These are phyloP conservation scores for Enteromius argenteus DNA, from an alignment of 2,797 vertebrate species.

Conservation along the genomic window DNA sequence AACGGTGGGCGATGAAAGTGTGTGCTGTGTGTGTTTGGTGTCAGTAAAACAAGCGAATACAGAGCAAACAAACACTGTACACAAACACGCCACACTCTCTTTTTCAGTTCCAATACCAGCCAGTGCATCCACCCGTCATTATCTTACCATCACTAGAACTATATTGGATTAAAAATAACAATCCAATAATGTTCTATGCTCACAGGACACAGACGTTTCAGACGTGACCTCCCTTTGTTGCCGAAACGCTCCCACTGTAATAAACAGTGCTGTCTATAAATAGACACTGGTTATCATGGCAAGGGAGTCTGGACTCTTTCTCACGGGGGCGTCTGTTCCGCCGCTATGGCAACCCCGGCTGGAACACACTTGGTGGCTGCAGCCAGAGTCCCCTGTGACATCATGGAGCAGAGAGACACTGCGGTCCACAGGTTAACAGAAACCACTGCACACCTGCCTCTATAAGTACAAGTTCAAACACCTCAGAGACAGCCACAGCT, in stretches of 20 bases:
- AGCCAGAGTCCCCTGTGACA: conserved; percentile 42
- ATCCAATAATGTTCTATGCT: neutral
- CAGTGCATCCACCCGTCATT: neutral
- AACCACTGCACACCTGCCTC: conserved; percentile 27
- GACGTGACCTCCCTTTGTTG: conserved; percentile 28
- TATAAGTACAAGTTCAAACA: conserved; percentile 4
- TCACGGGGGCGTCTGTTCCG: conserved; percentile 47
- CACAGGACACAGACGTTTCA: neutral
- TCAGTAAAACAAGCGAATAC: conserved; percentile 7
- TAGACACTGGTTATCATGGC: conserved; percentile 52
- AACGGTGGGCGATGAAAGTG: conserved; percentile 44
- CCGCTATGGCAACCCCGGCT: conserved; percentile 54
- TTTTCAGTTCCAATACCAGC: conserved; percentile 7
- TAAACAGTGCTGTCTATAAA: conserved; percentile 54
- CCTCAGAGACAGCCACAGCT: conserved; percentile 24
- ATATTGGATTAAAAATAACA: neutral
- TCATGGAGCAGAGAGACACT: conserved; percentile 50
- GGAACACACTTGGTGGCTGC: conserved; percentile 47
- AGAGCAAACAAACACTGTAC: conserved; percentile 20
- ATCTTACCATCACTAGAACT: neutral
- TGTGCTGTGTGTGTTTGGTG: conserved; percentile 1
- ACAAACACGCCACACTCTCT: neutral
- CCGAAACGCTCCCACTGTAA: conserved; percentile 15
- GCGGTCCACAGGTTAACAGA: conserved; percentile 36
- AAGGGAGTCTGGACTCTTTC: conserved; percentile 49